phyloP scores from a whole-genome alignment of 2,888 invertebrate species.

The Lordiphosa andalusiaca region DNA sequence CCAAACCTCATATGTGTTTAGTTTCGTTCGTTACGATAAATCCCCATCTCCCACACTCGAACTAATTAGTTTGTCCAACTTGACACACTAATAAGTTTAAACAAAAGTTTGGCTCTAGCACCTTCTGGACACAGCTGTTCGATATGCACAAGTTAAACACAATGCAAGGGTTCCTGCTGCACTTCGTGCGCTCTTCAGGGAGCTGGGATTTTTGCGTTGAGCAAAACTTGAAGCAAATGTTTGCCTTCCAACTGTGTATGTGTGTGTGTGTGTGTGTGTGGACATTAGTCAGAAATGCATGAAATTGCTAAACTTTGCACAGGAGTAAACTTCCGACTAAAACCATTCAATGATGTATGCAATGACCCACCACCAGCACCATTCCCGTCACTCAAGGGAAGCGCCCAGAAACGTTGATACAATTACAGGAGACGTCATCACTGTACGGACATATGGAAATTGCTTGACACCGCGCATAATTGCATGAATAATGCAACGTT shows the following conservation, averaged over 20 bases:
- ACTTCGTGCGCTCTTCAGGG: background rate
- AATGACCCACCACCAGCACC: slow-evolving; percentile 4
- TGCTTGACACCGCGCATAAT: slow-evolving; percentile 36
- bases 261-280: slow-evolving; percentile 33
- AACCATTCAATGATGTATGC: slow-evolving; percentile 6
- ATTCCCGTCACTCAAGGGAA: slow-evolving; percentile 4
- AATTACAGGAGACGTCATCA: slow-evolving; percentile 5
- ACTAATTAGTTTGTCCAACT: too few relatives aligned
- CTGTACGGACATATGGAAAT: slow-evolving; percentile 17
- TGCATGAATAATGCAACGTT: slow-evolving; percentile 52
- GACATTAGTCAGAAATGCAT: slow-evolving; percentile 77
- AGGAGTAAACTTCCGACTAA: slow-evolving; percentile 11
- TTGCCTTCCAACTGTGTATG: slow-evolving; percentile 43
- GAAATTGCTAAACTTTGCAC: slow-evolving; percentile 70
- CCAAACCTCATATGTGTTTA: too few relatives aligned
- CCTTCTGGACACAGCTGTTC: slow-evolving; percentile 19
- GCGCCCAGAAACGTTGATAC: slow-evolving; percentile 12
- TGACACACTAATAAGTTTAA: slow-evolving; percentile 1
- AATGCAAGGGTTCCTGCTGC: slow-evolving; percentile 11
- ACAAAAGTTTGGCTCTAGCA: slow-evolving; percentile 19
- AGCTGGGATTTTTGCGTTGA: slow-evolving; percentile 2
- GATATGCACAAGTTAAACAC: slow-evolving; percentile 25
- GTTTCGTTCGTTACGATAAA: too few relatives aligned
- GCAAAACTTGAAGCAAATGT: slow-evolving; percentile 61
- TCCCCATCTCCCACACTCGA: too few relatives aligned